These are phyloP conservation scores for Hyperoplus immaculatus DNA, from an alignment of 2,797 vertebrate species.

Conservation along the genomic window DNA sequence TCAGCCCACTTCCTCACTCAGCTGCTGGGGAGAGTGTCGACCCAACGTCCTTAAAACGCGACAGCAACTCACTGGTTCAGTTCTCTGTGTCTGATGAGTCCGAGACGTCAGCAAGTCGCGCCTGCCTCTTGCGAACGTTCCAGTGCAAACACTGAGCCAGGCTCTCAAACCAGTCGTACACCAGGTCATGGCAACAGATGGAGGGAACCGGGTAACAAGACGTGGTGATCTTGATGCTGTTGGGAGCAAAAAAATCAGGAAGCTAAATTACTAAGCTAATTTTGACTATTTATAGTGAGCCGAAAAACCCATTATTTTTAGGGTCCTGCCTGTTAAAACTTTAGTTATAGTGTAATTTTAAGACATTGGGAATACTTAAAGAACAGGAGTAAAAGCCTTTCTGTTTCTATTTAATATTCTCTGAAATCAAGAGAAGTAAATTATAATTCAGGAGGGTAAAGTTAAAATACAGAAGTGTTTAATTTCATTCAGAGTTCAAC, in stretches of 20 bases:
- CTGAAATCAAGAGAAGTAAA: too few relatives aligned
- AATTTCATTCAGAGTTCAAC: too few relatives aligned
- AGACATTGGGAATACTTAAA: too few relatives aligned
- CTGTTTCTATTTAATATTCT: too few relatives aligned
- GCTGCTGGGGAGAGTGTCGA: not conserved
- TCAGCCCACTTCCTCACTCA: constrained; percentile 5
- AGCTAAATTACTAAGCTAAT: not conserved
- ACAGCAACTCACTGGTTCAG: constrained; percentile 55
- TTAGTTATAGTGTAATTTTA: too few relatives aligned
- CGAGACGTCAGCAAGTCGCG: constrained; percentile 77
- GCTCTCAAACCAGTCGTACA: constrained; percentile 91
- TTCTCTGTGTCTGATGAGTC: constrained; percentile 87
- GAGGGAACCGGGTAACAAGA: constrained; percentile 89
- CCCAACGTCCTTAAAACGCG: not conserved
- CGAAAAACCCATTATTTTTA: too few relatives aligned
- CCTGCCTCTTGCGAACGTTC: constrained; percentile 89
- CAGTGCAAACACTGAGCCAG: constrained; percentile 89
- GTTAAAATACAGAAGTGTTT: too few relatives aligned
- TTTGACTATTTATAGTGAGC: too few relatives aligned
- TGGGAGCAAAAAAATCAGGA: not conserved
- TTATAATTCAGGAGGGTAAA: too few relatives aligned
- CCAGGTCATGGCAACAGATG: constrained; percentile 89
- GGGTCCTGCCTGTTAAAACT: too few relatives aligned
- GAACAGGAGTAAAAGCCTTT: too few relatives aligned
- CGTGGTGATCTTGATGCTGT: constrained; percentile 88